phyloP scores from a whole-genome alignment of 2,797 vertebrate genomes.

The Anisognathus igniventris region DNA sequence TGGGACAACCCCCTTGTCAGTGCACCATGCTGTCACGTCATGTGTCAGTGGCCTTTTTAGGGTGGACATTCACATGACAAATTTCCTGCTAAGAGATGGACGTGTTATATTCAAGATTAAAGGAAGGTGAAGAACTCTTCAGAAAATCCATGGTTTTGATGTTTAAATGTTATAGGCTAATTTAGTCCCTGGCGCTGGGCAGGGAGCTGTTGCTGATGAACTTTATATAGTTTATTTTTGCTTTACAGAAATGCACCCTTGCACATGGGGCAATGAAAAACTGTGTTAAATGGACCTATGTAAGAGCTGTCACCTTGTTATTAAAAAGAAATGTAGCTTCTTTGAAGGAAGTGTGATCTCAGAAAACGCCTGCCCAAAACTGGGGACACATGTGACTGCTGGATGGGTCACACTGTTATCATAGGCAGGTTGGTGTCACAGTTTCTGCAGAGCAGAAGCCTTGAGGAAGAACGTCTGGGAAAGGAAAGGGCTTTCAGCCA shows the following conservation, averaged over 20 bases:
- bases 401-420: neutral
- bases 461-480: neutral
- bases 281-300: neutral
- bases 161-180: neutral
- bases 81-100: neutral
- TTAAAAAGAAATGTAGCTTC: neutral
- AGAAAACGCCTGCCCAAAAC: neutral
- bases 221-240: neutral
- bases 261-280: neutral
- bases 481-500: neutral
- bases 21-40: accelerated
- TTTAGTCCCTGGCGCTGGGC: neutral
- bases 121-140: neutral
- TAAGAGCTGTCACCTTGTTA: neutral
- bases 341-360: neutral
- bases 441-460: neutral
- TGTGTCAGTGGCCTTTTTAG: conserved; percentile 3
- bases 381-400: neutral
- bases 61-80: conserved; percentile 34
- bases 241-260: neutral
- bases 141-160: neutral
- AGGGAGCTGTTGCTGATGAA: neutral
- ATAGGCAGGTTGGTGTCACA: neutral
- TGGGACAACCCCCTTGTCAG: neutral
- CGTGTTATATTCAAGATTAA: neutral